These are phyloP conservation scores for Pogonocherus hispidulus DNA, from an alignment of 2,888 invertebrate species.

Conservation along the genomic window DNA sequence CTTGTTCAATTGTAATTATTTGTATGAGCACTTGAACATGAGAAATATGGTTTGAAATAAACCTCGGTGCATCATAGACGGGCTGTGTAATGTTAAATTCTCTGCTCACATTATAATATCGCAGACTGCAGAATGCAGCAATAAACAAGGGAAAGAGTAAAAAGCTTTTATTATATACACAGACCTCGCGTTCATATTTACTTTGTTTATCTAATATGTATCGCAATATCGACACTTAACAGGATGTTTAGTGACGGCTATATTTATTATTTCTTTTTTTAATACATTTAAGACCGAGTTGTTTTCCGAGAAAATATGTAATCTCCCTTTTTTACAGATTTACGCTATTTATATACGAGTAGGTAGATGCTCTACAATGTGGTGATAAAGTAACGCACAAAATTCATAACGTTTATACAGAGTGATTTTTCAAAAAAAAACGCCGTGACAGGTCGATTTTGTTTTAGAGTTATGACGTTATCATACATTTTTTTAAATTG, in stretches of 20 bases:
- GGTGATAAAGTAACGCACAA: too few relatives aligned
- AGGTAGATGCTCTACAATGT: too few relatives aligned
- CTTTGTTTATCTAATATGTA: slow-evolving; percentile 34
- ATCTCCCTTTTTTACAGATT: not conserved
- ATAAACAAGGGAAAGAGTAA: slow-evolving; percentile 14
- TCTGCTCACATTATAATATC: not conserved
- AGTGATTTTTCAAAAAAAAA: too few relatives aligned
- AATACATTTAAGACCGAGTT: not conserved
- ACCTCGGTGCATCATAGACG: not conserved
- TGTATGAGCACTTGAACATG: too few relatives aligned
- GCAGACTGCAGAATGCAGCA: slow-evolving; percentile 5
- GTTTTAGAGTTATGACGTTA: too few relatives aligned
- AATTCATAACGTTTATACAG: too few relatives aligned
- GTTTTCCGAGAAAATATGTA: slow-evolving; percentile 6
- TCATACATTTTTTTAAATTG: too few relatives aligned
- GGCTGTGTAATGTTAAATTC: not conserved
- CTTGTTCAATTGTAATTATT: too few relatives aligned
- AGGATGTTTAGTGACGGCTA: slow-evolving; percentile 38
- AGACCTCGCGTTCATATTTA: slow-evolving; percentile 30
- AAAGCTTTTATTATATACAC: slow-evolving; percentile 23
- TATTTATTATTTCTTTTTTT: slow-evolving; percentile 19
- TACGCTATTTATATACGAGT: not conserved
- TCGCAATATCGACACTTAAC: slow-evolving; percentile 34
- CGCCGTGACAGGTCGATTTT: too few relatives aligned
- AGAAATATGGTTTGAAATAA: not conserved